Conservation (phyloP, 1,140 invertebrate species). For the Scaptomyza hsui region DNA sequence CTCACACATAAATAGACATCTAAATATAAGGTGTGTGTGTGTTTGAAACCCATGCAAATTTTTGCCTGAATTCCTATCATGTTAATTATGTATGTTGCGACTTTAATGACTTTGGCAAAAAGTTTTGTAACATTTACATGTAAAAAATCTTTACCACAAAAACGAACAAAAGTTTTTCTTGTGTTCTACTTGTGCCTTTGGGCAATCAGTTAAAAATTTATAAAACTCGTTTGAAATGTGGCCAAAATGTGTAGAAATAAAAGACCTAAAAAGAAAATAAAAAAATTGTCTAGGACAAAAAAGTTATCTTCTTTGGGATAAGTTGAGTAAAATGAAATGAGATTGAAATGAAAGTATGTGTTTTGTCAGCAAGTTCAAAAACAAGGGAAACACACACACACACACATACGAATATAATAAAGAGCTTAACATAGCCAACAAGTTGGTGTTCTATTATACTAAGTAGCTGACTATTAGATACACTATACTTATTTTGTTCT, state of each 20-base stretch:
- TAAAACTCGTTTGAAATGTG: conserved; percentile 10
- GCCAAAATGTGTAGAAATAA: conserved; percentile 20
- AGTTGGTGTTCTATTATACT: neutral
- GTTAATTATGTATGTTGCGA: conserved; percentile 39
- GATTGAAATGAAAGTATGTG: conserved; percentile 41
- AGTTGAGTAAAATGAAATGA: conserved; percentile 3
- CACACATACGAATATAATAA: conserved; percentile 20
- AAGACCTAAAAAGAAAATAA: conserved; percentile 22
- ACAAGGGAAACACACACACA: conserved; percentile 6
- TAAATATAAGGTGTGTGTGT: conserved; percentile 19
- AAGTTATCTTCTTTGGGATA: conserved; percentile 24
- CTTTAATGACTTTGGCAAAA: conserved; percentile 43
- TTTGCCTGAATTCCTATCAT: conserved; percentile 20
- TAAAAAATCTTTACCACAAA: conserved; percentile 48
- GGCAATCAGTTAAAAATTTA: conserved; percentile 63
- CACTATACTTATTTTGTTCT: neutral
- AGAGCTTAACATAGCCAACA: conserved; percentile 4
- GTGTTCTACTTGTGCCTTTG: conserved; percentile 9
- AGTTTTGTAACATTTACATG: conserved; percentile 13
- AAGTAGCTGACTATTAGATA: neutral
- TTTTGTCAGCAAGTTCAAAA: conserved; percentile 34
- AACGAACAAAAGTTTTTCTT: neutral
- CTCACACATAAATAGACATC: conserved; percentile 1
- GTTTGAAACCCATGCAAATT: conserved; percentile 27
- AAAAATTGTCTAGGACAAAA: conserved; percentile 13